These are phyloP conservation scores for Synergus japonicus DNA, from an alignment of 2,888 invertebrate genomes.

Conservation along the genomic window DNA sequence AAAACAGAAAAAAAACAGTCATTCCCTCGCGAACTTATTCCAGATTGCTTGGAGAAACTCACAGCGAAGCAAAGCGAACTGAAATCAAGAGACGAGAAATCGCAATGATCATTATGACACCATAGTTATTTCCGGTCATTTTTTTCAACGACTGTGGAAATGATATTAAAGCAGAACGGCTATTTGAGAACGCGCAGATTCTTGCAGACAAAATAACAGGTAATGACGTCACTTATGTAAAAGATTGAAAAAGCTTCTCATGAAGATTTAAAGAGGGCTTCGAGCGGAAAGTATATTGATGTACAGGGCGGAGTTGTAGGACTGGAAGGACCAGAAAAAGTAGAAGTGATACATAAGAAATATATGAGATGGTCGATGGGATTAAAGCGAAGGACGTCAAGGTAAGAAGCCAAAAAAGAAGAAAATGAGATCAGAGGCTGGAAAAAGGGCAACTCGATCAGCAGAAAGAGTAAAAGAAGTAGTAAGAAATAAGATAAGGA, in stretches of 20 bases:
- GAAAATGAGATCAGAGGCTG: slow-evolving; percentile 35
- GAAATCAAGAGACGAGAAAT: slow-evolving; percentile 24
- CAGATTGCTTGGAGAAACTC: not conserved
- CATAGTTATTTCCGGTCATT: slow-evolving; percentile 30
- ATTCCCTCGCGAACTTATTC: not conserved
- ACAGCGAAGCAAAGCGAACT: slow-evolving; percentile 21
- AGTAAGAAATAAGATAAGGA: slow-evolving; percentile 27
- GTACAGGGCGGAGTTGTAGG: slow-evolving; percentile 36
- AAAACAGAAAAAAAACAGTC: not conserved
- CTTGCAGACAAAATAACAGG: slow-evolving; percentile 27
- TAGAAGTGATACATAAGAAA: slow-evolving; percentile 37
- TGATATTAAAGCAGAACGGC: not conserved
- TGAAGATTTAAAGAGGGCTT: slow-evolving; percentile 28
- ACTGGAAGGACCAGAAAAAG: slow-evolving; percentile 36
- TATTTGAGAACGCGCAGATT: slow-evolving; percentile 14
- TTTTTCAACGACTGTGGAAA: slow-evolving; percentile 1
- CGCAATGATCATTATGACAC: slow-evolving; percentile 17
- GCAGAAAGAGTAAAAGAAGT: slow-evolving; percentile 31
- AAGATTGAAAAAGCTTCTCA: slow-evolving; percentile 11
- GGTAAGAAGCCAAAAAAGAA: slow-evolving; percentile 32
- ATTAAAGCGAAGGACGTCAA: slow-evolving; percentile 41
- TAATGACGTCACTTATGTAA: slow-evolving; percentile 35
- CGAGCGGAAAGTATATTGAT: slow-evolving; percentile 31
- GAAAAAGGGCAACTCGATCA: slow-evolving; percentile 23
- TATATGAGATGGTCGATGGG: slow-evolving; percentile 40